Conservation (phyloP, 53 echinoderm and acorn worm genomes). For the Temnopleurus reevesii region DNA sequence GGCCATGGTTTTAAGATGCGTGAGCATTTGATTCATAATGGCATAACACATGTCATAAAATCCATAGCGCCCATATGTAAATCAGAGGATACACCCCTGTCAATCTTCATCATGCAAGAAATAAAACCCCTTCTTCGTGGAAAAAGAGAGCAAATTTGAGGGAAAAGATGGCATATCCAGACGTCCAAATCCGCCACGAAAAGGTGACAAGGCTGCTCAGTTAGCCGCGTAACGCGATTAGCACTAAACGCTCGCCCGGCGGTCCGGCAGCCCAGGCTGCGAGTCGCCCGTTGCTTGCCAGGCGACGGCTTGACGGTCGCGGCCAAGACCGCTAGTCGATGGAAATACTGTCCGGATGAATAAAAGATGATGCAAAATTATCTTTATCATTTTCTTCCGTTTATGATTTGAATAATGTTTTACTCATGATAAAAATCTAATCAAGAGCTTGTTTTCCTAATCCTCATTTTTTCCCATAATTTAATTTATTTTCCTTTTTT, state of each 20-base stretch:
- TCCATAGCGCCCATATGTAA: no score
- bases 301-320: slow-evolving; percentile 3
- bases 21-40: no score
- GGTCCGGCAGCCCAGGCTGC: not conserved
- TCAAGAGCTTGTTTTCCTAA: no score
- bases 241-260: not conserved
- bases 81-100: not conserved
- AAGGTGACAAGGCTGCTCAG: slow-evolving; percentile 32
- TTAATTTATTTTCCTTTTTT: no score
- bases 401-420: no score
- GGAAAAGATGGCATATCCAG: not conserved
- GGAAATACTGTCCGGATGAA: not conserved
- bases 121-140: slow-evolving; percentile 6
- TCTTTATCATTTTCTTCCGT: not conserved
- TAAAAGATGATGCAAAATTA: not conserved
- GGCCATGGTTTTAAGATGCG: no score
- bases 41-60: no score
- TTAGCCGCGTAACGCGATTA: slow-evolving; percentile 62
- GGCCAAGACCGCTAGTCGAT: not conserved
- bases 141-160: not conserved
- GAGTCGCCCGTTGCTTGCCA: not conserved
- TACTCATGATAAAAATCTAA: no score
- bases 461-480: no score
- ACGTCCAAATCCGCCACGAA: not conserved
- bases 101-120: slow-evolving; percentile 12